Conservation (phyloP, 2,888 invertebrate genomes). For the Germaria angustata region DNA sequence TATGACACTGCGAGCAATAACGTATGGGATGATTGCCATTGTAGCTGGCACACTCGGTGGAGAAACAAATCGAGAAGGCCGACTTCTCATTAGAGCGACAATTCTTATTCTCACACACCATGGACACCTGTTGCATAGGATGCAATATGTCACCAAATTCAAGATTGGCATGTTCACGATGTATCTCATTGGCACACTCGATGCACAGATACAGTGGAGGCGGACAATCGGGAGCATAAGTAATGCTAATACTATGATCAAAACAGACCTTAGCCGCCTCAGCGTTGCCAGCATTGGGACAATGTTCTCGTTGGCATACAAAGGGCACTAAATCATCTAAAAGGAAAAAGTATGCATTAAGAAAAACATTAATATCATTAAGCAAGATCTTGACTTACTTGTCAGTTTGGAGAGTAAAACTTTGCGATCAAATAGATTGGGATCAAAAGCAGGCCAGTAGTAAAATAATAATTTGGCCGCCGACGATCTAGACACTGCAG, state of each 20-base stretch:
- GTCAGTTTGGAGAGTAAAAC: constrained; percentile 92
- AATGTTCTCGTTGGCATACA: constrained; percentile 94
- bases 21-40: constrained; percentile 98
- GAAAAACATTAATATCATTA: no score
- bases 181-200: constrained; percentile 96
- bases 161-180: constrained; percentile 91
- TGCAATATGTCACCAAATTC: constrained; percentile 92
- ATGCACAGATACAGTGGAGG: constrained; percentile 97
- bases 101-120: constrained; percentile 98
- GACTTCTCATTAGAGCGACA: constrained; percentile 95
- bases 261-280: constrained; percentile 96
- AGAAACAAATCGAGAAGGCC: constrained; percentile 97
- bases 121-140: constrained; percentile 96
- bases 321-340: constrained; percentile 88
- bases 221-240: constrained; percentile 91
- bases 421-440: constrained; percentile 93
- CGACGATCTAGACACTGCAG: constrained; percentile 94
- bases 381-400: constrained; percentile 82
- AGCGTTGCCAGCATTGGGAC: constrained; percentile 91
- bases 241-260: constrained; percentile 94
- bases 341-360: no score
- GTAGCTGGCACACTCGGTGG: constrained; percentile 96
- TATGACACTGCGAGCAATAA: constrained; percentile 94
- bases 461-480: constrained; percentile 98
- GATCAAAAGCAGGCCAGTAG: constrained; percentile 99